phyloP scores from a whole-genome alignment of 2,888 invertebrate genomes.

The Aporophyla nigra region DNA sequence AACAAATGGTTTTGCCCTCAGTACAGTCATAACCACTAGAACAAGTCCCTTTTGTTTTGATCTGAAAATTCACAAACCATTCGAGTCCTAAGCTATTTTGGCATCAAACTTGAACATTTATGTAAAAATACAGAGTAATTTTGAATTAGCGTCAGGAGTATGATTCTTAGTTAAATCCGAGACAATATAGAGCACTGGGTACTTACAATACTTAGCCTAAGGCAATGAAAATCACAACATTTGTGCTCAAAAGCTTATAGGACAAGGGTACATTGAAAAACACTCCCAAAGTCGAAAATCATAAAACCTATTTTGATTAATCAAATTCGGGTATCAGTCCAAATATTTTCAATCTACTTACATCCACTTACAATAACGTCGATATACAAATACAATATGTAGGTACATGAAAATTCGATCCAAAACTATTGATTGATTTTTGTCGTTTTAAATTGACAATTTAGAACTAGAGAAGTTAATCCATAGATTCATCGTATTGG shows the following conservation, averaged over 20 bases:
- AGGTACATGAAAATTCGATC: conserved; percentile 50
- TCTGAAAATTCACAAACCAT: conserved; percentile 9
- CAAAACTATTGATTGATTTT: conserved; percentile 51
- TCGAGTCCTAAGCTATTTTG: conserved; percentile 28
- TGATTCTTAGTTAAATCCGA: conserved; percentile 8
- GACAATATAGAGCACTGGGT: conserved; percentile 28
- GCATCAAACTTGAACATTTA: conserved; percentile 20
- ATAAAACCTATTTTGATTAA: conserved; percentile 25
- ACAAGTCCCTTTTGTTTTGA: neutral
- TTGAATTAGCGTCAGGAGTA: conserved; percentile 27
- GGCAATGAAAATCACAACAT: conserved; percentile 62
- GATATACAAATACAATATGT: conserved; percentile 35
- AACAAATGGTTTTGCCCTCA: neutral
- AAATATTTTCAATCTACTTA: conserved; percentile 20
- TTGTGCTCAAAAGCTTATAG: conserved; percentile 42
- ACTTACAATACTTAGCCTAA: conserved; percentile 55
- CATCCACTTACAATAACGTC: conserved; percentile 24
- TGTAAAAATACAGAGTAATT: neutral
- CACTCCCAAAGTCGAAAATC: conserved; percentile 24
- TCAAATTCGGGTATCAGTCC: conserved; percentile 53
- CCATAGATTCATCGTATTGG: neutral
- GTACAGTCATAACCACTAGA: neutral
- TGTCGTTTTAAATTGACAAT: conserved; percentile 49
- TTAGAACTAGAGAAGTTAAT: conserved; percentile 32
- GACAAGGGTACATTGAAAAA: conserved; percentile 35